Percentiles rank a stretch among this genome's conserved stretches.
Evolutionary conservation across 2,113 vertebrate genomes (phyloP).

Genomic region (Motacilla tschutschensis): DNA sequence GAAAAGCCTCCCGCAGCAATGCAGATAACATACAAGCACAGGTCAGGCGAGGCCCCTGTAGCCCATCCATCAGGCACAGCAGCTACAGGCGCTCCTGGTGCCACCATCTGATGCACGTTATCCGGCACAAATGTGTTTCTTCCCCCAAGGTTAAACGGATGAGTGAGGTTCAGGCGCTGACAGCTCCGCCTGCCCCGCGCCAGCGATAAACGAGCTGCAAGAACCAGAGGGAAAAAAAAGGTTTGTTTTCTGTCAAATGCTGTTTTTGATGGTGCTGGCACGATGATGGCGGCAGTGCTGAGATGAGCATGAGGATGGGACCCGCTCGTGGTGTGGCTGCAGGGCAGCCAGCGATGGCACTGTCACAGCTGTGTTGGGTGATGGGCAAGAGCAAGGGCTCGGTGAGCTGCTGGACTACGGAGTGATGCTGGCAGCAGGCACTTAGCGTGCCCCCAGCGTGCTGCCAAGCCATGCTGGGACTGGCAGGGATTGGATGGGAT

Average conservation of each 20-base stretch:
- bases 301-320: fast-evolving
- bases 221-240: neutral
- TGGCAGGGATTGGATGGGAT: neutral
- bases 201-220: constrained; percentile 24
- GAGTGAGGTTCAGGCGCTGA: constrained; percentile 62
- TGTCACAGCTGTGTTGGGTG: fast-evolving
- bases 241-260: constrained; percentile 23
- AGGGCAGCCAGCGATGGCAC: fast-evolving
- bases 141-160: constrained; percentile 76
- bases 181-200: constrained; percentile 18
- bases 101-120: constrained; percentile 65
- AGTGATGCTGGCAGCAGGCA: fast-evolving
- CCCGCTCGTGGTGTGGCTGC: fast-evolving
- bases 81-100: constrained; percentile 41
- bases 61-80: constrained; percentile 75
- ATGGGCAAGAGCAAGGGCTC: fast-evolving
- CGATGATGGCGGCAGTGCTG: fast-evolving
- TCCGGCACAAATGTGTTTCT: constrained; percentile 70
- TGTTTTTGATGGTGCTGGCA: constrained; percentile 3
- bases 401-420: neutral
- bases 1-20: constrained; percentile 70
- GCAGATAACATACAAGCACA: constrained; percentile 79
- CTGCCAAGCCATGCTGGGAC: fast-evolving
- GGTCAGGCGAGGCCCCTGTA: constrained; percentile 74
- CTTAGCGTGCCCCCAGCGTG: fast-evolving